Evolutionary conservation across 2,113 vertebrate genomes (phyloP).

Genomic region (Martes martes): DNA sequence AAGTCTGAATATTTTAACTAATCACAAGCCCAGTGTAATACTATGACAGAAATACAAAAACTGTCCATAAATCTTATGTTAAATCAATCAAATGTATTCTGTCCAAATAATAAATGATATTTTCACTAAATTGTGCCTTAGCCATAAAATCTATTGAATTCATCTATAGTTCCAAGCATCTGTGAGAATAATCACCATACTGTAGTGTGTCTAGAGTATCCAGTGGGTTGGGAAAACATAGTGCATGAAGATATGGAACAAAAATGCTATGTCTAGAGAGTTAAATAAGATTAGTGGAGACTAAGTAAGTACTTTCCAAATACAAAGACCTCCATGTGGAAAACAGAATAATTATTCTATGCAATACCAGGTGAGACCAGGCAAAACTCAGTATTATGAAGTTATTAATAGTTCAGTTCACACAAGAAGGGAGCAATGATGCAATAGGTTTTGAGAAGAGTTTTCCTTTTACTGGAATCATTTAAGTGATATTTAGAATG

Average conservation of each 20-base stretch:
- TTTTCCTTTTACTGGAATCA: slow-evolving; percentile 53
- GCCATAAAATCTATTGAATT: background rate
- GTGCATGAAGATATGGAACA: background rate
- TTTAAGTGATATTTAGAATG: slow-evolving; percentile 56
- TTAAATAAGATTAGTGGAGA: slow-evolving; percentile 1
- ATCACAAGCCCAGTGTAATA: background rate
- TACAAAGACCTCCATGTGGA: background rate
- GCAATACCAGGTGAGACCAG: background rate
- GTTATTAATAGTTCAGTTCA: slow-evolving; percentile 22
- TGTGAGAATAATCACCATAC: background rate
- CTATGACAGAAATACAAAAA: slow-evolving; percentile 7
- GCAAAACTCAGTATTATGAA: slow-evolving; percentile 1
- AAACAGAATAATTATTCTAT: slow-evolving; percentile 26
- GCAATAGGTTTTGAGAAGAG: background rate
- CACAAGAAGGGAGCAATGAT: background rate
- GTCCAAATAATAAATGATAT: background rate
- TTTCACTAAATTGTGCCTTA: background rate
- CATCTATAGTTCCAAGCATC: background rate
- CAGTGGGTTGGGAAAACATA: background rate
- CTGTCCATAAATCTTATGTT: background rate
- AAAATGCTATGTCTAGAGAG: slow-evolving; percentile 26
- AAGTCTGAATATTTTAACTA: slow-evolving; percentile 22
- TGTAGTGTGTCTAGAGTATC: background rate
- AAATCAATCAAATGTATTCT: background rate
- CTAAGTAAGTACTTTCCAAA: background rate